Base-by-base conservation (phyloP, 2,797 vertebrate genomes). In the Amblyraja radiata region DNA sequence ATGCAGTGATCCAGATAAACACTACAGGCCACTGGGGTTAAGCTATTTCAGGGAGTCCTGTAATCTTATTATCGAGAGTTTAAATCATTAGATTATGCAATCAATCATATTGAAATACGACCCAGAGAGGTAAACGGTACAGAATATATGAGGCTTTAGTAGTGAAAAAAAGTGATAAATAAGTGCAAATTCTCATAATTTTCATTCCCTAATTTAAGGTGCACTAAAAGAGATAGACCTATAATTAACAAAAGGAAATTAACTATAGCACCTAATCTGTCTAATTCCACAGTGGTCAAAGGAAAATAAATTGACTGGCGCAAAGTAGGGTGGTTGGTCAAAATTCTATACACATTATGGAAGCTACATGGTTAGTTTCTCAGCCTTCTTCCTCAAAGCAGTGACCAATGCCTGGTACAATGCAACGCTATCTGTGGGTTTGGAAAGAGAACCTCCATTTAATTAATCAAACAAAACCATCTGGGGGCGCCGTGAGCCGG, bases 41-140 rank as follows among this genome's bases (percentile, higher is more conserved):
- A 93, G 88, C 81, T 65, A 73, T 93, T 93, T 92, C 93, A 93
- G 78, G 93, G 92, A 65, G 88, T 93, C 7, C 7, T 93, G 93
- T 94, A 95, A 93, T 95, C 94, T 94, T 94, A 13, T 95, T 95
- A 94, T 36, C 93, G 95, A 94, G n/a, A 93, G 92, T 93, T 94
- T 93, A 93, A 93, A 95, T 94, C 93, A 83, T 2, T 32, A 54
- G 90, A n/a, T 6, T 0, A 79, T 93, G 92, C 90, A 93, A 79
- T 93, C 90, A 93, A 71, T 6, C 63, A 84, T 54, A 18, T 7
- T 94, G 71, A 73, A 46, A 6, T 68, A 39, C 13, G 2, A 74
- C 11, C 10, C 54, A 73, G 68, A 54, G 39, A 74, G 39, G 88
- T 39, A 6, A 71, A 18, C 13, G 32, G 21, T 36, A 74, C 36